A percentile compares a stretch with the other conserved stretches of the same genome.
phyloP scores from a whole-genome alignment of 2,888 invertebrate species.

The Dasysyrphus tricinctus region DNA sequence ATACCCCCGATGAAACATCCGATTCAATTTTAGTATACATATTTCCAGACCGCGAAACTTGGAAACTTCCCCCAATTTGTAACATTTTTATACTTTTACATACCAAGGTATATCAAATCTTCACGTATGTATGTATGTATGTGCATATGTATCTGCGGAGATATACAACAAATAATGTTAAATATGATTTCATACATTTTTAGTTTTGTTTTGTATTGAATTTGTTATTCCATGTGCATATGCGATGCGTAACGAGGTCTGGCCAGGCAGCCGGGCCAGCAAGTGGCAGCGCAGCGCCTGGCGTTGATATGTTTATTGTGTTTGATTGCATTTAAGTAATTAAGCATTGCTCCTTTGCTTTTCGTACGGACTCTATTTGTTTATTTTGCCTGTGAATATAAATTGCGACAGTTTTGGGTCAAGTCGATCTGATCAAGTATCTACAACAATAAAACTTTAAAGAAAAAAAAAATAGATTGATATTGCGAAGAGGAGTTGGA shows the following conservation, averaged over 20 bases:
- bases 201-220: conserved; percentile 27
- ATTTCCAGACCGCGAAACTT: conserved; percentile 1
- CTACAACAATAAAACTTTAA: background rate
- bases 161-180: conserved; percentile 31
- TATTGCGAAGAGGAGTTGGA: conserved; percentile 26
- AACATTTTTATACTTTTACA: background rate
- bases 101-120: no score
- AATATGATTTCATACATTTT: conserved; percentile 57
- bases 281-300: conserved; percentile 33
- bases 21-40: conserved; percentile 35
- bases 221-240: conserved; percentile 72
- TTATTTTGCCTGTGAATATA: conserved; percentile 63
- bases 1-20: conserved; percentile 26
- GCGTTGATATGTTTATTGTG: conserved; percentile 73
- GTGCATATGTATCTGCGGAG: background rate
- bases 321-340: conserved; percentile 75
- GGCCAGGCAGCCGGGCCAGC: conserved; percentile 7
- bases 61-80: conserved; percentile 17
- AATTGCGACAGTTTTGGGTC: conserved; percentile 75
- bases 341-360: conserved; percentile 67
- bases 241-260: conserved; percentile 70
- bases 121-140: background rate
- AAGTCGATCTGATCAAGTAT: conserved; percentile 47
- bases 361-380: conserved; percentile 44
- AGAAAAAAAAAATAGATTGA: conserved; percentile 3